Percentiles rank a stretch among this genome's conserved stretches.
These are phyloP conservation scores for Bombylius major DNA, from an alignment of 2,888 invertebrate genomes.

Conservation along the genomic window DNA sequence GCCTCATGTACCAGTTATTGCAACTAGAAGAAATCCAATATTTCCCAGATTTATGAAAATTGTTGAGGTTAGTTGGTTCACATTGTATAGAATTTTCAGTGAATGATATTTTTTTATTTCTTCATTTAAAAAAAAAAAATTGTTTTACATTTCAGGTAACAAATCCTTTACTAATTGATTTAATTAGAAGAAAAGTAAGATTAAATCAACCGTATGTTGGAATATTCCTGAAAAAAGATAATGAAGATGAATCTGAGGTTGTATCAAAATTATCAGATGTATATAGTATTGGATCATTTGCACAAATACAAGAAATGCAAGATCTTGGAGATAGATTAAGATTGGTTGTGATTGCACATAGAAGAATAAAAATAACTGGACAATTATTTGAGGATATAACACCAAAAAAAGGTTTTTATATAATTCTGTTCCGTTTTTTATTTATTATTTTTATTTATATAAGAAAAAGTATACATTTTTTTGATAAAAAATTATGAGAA, in stretches of 20 bases:
- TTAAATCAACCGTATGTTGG: conserved; percentile 96
- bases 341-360: conserved; percentile 89
- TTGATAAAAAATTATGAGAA: no score
- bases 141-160: conserved; percentile 48
- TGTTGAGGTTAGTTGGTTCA: conserved; percentile 56
- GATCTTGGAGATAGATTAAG: conserved; percentile 82
- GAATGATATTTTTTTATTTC: no score
- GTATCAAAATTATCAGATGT: conserved; percentile 75
- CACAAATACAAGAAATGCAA: conserved; percentile 95
- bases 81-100: no score
- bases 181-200: conserved; percentile 86
- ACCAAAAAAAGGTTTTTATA: conserved; percentile 8
- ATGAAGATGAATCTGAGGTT: conserved; percentile 77
- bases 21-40: conserved; percentile 86
- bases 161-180: conserved; percentile 74
- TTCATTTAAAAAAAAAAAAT: no score
- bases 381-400: conserved; percentile 63
- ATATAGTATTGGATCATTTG: conserved; percentile 87
- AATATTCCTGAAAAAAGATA: conserved; percentile 85
- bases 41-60: conserved; percentile 98
- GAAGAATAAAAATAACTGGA: conserved; percentile 69
- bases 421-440: no score
- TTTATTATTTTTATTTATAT: no score
- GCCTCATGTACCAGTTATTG: conserved; percentile 92
- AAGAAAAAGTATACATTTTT: no score